Base-by-base conservation (phyloP, 2,113 vertebrate genomes). In the Chaenogobius annularis region DNA sequence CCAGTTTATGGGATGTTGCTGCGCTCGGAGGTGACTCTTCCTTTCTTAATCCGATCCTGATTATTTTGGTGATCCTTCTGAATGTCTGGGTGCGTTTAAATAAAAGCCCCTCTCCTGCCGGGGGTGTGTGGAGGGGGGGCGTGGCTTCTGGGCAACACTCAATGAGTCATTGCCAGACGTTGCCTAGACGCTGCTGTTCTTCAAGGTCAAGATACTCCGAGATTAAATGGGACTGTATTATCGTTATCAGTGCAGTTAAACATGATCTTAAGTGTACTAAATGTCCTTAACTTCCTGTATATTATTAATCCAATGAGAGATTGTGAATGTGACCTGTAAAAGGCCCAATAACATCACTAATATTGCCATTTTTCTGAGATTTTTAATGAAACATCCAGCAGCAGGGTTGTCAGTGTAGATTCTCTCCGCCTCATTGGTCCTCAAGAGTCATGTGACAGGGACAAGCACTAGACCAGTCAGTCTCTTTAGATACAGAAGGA, bases 161-260 rank as follows among this genome's bases (percentile, higher is more conserved):
- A 12, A 62, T 76, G 73, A 85, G 66, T 84, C 86, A 83, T 7
- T 65, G 75, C 62, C 73, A 82, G 59, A 56, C 61, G 65, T 67
- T 56, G 73, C 71, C 70, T 5, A 46, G 23, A n/a, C 56, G 19
- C 70, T 75, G 68, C 56, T 63, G 70, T 69, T 68, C 80, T 69
- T 68, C 80, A 84, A 90, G 83, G 85, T 85, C 80, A 68, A 64
- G 48, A 47, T 55, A 76, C n/a, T 54, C 35, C 65, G 19, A 47
- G 46, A 62, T 12, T 72, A 77, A 44, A 35, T 52, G 48, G 46
- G 26, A 31, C 82, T 31, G 31, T 26, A 31, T 46, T 52, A 56
- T 3, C 23, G n/a, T 37, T 64, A 31, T 72, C 43, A 61, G 55
- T 12, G 0, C 35, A 19, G 47, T 19, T 17, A 69, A 63, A 0